phyloP scores from a whole-genome alignment of 2,113 vertebrate genomes.

The Peromyscus californicus region DNA sequence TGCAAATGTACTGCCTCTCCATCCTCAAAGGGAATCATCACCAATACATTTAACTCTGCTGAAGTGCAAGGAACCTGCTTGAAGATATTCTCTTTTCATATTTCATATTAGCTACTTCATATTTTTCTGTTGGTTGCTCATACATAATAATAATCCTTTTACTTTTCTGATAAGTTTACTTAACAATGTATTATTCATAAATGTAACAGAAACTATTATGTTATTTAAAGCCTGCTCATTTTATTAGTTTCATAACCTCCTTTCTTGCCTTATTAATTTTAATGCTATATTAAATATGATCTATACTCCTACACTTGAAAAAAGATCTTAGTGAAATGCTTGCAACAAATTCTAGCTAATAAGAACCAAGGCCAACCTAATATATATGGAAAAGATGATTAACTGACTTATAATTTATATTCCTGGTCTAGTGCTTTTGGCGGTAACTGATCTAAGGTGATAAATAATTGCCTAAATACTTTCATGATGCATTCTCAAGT shows the following conservation, averaged over 20 bases:
- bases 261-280: constrained; percentile 37
- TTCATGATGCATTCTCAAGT: not conserved
- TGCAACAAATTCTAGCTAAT: not conserved
- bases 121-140: not conserved
- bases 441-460: not conserved
- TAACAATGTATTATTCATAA: constrained; percentile 29
- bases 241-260: not conserved
- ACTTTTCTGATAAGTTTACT: not conserved
- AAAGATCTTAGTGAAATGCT: constrained; percentile 33
- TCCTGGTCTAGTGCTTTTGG: not conserved
- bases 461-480: not conserved
- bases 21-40: not conserved
- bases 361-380: not conserved
- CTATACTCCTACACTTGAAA: not conserved
- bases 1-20: not conserved
- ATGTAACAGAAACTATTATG: not conserved
- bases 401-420: not conserved
- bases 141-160: constrained; percentile 37
- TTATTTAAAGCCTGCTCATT: not conserved
- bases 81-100: not conserved
- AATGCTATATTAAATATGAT: constrained; percentile 48
- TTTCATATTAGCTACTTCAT: not conserved
- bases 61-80: not conserved
- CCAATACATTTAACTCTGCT: constrained; percentile 10
- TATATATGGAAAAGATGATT: not conserved